phyloP scores from a whole-genome alignment of 2,797 vertebrate species.

The Ctenosaura bakeri region DNA sequence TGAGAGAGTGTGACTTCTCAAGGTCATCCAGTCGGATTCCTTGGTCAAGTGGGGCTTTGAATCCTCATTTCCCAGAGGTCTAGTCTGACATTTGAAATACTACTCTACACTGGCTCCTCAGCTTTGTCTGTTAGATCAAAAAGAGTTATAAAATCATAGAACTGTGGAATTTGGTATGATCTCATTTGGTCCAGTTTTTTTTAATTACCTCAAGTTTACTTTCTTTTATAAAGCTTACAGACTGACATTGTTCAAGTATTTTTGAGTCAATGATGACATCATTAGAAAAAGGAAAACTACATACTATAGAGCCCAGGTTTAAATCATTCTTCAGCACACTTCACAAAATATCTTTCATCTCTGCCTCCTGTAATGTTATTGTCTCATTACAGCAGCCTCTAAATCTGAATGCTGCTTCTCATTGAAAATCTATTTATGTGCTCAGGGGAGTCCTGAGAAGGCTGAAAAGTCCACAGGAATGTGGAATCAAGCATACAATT shows the following conservation, averaged over 20 bases:
- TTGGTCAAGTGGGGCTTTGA: no score
- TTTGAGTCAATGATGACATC: background rate
- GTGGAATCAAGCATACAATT: background rate
- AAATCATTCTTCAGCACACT: constrained; percentile 3
- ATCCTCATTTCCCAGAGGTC: no score
- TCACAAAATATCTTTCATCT: constrained; percentile 14
- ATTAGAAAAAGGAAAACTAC: background rate
- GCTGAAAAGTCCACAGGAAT: background rate
- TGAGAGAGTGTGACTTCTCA: no score
- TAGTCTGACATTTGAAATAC: no score
- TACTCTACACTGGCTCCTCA: no score
- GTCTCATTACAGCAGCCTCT: constrained; percentile 5
- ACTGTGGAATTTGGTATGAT: no score
- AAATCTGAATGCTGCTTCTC: constrained; percentile 11
- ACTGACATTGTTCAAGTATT: background rate
- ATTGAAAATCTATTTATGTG: background rate
- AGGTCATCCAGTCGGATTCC: no score
- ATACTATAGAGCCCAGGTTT: background rate
- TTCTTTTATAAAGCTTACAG: background rate
- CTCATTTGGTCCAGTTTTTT: background rate
- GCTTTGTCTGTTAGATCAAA: no score
- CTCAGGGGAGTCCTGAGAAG: background rate
- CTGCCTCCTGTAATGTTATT: background rate
- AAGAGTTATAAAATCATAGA: no score
- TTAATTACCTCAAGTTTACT: background rate